phyloP scores from a whole-genome alignment of 2,797 vertebrate genomes.

The Mastacembelus armatus region DNA sequence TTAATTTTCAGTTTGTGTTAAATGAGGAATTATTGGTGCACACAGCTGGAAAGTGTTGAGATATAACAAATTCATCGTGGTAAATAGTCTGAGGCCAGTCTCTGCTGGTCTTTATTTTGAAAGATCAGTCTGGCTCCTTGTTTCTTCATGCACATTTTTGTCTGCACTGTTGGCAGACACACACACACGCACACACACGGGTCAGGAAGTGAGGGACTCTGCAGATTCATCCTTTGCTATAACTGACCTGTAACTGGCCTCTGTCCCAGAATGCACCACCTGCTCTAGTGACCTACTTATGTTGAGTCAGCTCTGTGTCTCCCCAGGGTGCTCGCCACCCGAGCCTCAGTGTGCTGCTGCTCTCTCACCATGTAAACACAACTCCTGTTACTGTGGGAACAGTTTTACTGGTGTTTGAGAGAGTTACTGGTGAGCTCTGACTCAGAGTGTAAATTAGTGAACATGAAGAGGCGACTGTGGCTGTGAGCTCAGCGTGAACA shows the following conservation, averaged over 20 bases:
- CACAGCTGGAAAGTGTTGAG: too few relatives aligned
- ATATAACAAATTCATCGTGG: too few relatives aligned
- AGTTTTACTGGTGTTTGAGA: too few relatives aligned
- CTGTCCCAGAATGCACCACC: slow-evolving; percentile 1
- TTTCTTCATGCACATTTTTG: too few relatives aligned
- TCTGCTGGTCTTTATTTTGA: too few relatives aligned
- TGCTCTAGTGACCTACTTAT: slow-evolving; percentile 27
- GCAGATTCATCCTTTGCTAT: not conserved
- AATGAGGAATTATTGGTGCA: too few relatives aligned
- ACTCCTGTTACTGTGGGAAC: not conserved
- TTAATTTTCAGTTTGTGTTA: too few relatives aligned
- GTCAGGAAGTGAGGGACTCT: not conserved
- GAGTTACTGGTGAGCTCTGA: not conserved
- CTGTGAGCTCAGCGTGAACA: not conserved
- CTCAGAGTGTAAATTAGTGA: not conserved
- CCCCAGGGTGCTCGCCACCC: not conserved
- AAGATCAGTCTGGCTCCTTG: too few relatives aligned
- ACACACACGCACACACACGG: not conserved
- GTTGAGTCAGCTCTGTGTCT: not conserved
- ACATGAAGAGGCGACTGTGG: not conserved
- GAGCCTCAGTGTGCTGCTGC: not conserved
- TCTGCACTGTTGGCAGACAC: too few relatives aligned
- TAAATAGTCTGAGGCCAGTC: too few relatives aligned
- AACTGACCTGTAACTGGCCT: slow-evolving; percentile 20
- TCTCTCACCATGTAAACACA: not conserved